These are phyloP conservation scores for Karalla daura DNA, from an alignment of 2,797 vertebrate genomes.

Conservation along the genomic window DNA sequence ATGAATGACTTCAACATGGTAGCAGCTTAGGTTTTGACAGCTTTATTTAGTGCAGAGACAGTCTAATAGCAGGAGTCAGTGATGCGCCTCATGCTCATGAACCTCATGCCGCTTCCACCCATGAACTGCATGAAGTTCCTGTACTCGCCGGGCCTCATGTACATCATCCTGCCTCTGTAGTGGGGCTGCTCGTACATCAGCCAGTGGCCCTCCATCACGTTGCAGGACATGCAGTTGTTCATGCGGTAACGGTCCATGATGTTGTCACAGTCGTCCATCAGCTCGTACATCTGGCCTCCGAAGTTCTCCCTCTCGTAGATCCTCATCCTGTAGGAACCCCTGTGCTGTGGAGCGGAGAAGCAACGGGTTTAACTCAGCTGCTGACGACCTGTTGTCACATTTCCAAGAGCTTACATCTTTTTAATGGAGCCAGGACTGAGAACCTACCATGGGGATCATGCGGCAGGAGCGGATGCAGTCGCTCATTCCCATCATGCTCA, in stretches of 20 bases:
- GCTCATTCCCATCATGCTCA: conserved; percentile 78
- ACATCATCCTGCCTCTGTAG: conserved; percentile 75
- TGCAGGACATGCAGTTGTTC: conserved; percentile 81
- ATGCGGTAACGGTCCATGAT: conserved; percentile 79
- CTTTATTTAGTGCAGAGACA: conserved; percentile 72
- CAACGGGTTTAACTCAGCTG: not conserved
- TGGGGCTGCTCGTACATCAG: conserved; percentile 81
- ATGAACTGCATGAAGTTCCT: conserved; percentile 76
- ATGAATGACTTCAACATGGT: not conserved
- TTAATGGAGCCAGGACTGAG: not conserved
- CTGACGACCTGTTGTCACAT: too few relatives aligned
- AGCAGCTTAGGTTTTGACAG: conserved; percentile 53
- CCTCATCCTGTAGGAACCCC: conserved; percentile 79
- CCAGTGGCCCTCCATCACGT: conserved; percentile 82
- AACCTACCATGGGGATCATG: conserved; percentile 76
- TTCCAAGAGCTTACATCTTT: not conserved
- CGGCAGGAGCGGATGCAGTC: conserved; percentile 77
- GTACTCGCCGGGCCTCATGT: conserved; percentile 80
- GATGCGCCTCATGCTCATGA: conserved; percentile 81
- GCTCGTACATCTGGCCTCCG: conserved; percentile 77
- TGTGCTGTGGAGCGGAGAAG: conserved; percentile 66
- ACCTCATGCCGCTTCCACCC: conserved; percentile 71
- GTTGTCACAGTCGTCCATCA: conserved; percentile 81
- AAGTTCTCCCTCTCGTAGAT: conserved; percentile 85
- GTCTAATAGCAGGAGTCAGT: conserved; percentile 74